A percentile compares a stretch with the other conserved stretches of the same genome.
phyloP scores from a whole-genome alignment of 2,888 invertebrate species.

The Anodontia alba region DNA sequence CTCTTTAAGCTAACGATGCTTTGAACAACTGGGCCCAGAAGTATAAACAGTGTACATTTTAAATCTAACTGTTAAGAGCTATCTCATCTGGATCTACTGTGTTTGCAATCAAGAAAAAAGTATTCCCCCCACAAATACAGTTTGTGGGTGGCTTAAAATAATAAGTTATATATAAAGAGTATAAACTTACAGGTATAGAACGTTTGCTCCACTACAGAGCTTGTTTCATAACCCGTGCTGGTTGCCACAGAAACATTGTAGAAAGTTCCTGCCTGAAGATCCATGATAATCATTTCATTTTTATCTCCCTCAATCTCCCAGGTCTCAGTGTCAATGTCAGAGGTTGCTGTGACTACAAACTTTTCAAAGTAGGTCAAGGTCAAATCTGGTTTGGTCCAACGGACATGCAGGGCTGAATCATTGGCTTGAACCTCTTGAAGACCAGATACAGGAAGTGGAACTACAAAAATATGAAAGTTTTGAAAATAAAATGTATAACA shows the following conservation, averaged over 20 bases:
- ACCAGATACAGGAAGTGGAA: constrained; percentile 40
- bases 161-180: too few relatives aligned
- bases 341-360: constrained; percentile 33
- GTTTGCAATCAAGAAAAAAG: too few relatives aligned
- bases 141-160: too few relatives aligned
- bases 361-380: constrained; percentile 25
- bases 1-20: too few relatives aligned
- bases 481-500: too few relatives aligned
- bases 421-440: constrained; percentile 40
- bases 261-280: constrained; percentile 59
- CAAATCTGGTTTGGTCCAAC: constrained; percentile 45
- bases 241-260: constrained; percentile 67
- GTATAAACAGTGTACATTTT: too few relatives aligned
- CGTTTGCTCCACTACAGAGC: constrained; percentile 39
- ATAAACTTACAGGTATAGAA: constrained; percentile 66
- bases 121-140: too few relatives aligned
- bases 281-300: constrained; percentile 47
- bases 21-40: too few relatives aligned
- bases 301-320: constrained; percentile 26
- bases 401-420: constrained; percentile 39
- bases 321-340: constrained; percentile 23
- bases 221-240: constrained; percentile 64
- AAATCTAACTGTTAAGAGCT: too few relatives aligned
- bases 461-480: constrained; percentile 31
- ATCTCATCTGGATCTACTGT: too few relatives aligned